phyloP scores from a whole-genome alignment of 2,797 vertebrate species.

The Crocodylus rhombifer region DNA sequence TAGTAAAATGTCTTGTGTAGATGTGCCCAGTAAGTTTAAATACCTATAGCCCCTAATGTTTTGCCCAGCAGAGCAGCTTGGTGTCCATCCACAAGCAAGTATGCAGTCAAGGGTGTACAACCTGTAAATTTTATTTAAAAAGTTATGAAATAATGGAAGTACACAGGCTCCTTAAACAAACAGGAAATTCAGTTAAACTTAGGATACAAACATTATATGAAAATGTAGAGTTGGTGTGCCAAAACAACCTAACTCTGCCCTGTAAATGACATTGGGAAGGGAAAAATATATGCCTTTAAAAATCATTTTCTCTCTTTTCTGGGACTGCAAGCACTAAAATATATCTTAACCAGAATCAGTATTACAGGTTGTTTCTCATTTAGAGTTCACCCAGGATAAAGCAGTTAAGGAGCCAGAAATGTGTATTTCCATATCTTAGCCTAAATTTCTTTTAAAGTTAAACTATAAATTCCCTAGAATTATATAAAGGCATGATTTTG shows the following conservation, averaged over 20 bases:
- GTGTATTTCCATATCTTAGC: background rate
- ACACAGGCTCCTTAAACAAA: background rate
- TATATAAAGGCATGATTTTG: background rate
- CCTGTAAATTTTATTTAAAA: background rate
- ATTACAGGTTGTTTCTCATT: background rate
- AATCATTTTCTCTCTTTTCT: background rate
- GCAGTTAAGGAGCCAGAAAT: background rate
- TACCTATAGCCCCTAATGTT: background rate
- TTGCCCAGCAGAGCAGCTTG: background rate
- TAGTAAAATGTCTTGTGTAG: too few species aligned
- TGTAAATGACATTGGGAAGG: background rate
- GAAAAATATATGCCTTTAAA: background rate
- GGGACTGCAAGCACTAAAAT: background rate
- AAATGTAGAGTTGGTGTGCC: background rate
- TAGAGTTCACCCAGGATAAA: too few species aligned
- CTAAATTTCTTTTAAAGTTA: background rate
- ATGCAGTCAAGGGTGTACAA: background rate
- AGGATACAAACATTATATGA: background rate
- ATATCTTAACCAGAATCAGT: background rate
- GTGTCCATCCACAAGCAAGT: background rate
- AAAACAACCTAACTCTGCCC: background rate
- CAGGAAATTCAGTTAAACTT: background rate
- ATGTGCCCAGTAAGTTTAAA: background rate
- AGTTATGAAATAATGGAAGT: background rate
- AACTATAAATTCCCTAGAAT: background rate